Percentiles rank a stretch among this genome's conserved stretches.
These are phyloP conservation scores for Lapara coniferarum DNA, from an alignment of 2,888 invertebrate species.

Conservation along the genomic window DNA sequence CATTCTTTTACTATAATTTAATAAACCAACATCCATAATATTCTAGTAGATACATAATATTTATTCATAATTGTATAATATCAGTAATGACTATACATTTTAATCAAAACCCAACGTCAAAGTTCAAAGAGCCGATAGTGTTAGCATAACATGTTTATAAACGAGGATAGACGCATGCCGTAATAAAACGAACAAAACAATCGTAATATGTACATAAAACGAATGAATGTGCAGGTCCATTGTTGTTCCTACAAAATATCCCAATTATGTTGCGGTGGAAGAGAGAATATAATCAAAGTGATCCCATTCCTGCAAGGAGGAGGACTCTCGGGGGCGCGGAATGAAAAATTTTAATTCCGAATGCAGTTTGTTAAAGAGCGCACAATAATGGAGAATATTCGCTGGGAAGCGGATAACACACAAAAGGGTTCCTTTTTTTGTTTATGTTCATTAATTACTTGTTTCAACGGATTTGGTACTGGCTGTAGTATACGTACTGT, in stretches of 20 bases:
- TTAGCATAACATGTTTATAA: neutral
- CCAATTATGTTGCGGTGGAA: slow-evolving; percentile 79
- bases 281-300: slow-evolving; percentile 79
- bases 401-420: slow-evolving; percentile 69
- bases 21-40: too few species aligned
- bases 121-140: slow-evolving; percentile 18
- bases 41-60: too few species aligned
- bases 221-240: slow-evolving; percentile 76
- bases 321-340: slow-evolving; percentile 54
- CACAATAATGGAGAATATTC: slow-evolving; percentile 75
- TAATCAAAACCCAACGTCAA: neutral
- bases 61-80: too few species aligned
- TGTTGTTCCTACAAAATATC: slow-evolving; percentile 77
- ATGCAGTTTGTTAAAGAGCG: slow-evolving; percentile 82
- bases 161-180: slow-evolving; percentile 31
- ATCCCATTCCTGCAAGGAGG: slow-evolving; percentile 57
- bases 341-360: slow-evolving; percentile 82
- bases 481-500: slow-evolving; percentile 27
- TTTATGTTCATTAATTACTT: slow-evolving; percentile 67
- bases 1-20: too few species aligned
- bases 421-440: slow-evolving; percentile 71
- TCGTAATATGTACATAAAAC: slow-evolving; percentile 69
- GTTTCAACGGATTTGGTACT: slow-evolving; percentile 58
- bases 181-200: slow-evolving; percentile 57
- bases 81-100: neutral